phyloP scores from a whole-genome alignment of 2,113 vertebrate genomes.

The Psittacara wagleri region DNA sequence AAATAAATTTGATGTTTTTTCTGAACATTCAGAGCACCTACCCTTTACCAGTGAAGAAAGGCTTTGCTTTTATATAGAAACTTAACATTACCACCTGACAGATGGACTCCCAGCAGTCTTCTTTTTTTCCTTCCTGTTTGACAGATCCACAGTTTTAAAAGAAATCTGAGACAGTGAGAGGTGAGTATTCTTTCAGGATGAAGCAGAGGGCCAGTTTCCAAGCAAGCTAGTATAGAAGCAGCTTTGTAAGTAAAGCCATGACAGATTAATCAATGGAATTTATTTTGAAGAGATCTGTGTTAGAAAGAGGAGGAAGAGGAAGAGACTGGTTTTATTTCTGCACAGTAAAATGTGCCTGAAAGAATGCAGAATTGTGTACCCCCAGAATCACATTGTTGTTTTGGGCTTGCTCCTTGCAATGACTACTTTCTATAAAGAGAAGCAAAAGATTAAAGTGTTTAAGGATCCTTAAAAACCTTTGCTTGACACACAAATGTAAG shows the following conservation, averaged over 20 bases:
- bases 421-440: neutral
- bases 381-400: neutral
- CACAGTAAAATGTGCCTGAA: neutral
- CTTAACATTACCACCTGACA: slow-evolving; percentile 48
- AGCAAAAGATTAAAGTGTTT: neutral
- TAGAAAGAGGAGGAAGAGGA: neutral
- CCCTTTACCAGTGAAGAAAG: neutral
- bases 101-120: slow-evolving; percentile 37
- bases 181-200: neutral
- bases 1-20: neutral
- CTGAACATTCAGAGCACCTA: neutral
- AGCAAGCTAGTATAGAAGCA: neutral
- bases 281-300: neutral
- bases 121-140: slow-evolving; percentile 10
- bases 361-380: neutral
- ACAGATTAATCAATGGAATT: neutral
- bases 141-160: slow-evolving; percentile 38
- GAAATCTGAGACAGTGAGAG: neutral
- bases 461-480: neutral
- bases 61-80: slow-evolving; percentile 3
- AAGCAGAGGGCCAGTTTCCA: neutral
- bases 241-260: neutral
- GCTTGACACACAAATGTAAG: neutral
- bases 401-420: neutral
- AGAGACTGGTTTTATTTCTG: neutral